phyloP scores from a whole-genome alignment of 2,888 invertebrate genomes.

The Pyrochroa serraticornis region DNA sequence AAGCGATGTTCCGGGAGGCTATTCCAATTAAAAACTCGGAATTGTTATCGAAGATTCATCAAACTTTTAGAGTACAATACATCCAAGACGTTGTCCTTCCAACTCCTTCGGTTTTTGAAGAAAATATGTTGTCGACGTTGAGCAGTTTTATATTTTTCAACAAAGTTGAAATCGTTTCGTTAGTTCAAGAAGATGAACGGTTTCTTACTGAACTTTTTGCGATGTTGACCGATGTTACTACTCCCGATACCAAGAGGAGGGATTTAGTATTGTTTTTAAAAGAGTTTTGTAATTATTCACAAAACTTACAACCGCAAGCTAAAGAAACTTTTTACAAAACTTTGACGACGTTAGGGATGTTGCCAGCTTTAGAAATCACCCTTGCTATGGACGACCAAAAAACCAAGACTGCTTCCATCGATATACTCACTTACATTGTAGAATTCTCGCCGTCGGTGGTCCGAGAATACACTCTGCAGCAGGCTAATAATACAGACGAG shows the following conservation, averaged over 20 bases:
- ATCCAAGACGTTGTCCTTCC: slow-evolving; percentile 99
- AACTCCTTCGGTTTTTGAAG: slow-evolving; percentile 98
- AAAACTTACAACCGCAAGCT: slow-evolving; percentile 95
- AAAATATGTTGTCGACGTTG: slow-evolving; percentile 96
- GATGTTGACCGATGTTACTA: slow-evolving; percentile 87
- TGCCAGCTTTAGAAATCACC: slow-evolving; percentile 89
- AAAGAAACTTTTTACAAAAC: slow-evolving; percentile 98
- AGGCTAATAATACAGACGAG: slow-evolving; percentile 87
- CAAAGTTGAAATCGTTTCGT: slow-evolving; percentile 98
- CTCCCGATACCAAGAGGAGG: slow-evolving; percentile 81
- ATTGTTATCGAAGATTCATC: slow-evolving; percentile 97
- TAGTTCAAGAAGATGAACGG: slow-evolving; percentile 97
- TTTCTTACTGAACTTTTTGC: slow-evolving; percentile 95
- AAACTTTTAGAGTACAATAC: slow-evolving; percentile 99
- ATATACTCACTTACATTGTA: slow-evolving; percentile 96
- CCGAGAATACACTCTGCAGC: slow-evolving; percentile 94
- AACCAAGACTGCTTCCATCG: slow-evolving; percentile 96
- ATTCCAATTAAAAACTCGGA: slow-evolving; percentile 96
- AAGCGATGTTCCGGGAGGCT: slow-evolving; percentile 90
- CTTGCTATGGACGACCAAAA: slow-evolving; percentile 89
- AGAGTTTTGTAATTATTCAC: slow-evolving; percentile 99
- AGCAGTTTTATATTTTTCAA: slow-evolving; percentile 99
- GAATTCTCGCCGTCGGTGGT: slow-evolving; percentile 98
- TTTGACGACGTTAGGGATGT: slow-evolving; percentile 83
- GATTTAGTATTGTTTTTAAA: slow-evolving; percentile 97